phyloP scores from a whole-genome alignment of 2,797 vertebrate genomes.

The Sebastes iracundus region DNA sequence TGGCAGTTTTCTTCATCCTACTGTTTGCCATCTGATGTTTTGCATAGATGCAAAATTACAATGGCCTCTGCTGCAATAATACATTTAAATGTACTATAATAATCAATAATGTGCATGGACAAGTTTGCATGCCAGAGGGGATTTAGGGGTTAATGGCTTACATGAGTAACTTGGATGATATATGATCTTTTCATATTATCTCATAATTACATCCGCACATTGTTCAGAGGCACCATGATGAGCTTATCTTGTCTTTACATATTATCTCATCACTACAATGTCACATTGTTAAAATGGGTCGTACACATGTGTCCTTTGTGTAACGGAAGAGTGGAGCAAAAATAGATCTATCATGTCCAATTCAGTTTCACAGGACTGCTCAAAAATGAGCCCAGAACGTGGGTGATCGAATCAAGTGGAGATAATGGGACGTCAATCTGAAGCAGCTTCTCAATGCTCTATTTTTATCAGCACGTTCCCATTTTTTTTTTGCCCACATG shows the following conservation, averaged over 20 bases:
- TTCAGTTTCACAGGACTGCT: conserved; percentile 47
- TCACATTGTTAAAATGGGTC: conserved; percentile 18
- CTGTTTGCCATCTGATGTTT: conserved; percentile 15
- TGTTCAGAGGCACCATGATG: neutral
- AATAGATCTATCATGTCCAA: conserved; percentile 30
- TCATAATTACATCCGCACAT: neutral
- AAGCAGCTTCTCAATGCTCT: conserved; percentile 33
- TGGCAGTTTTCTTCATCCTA: neutral
- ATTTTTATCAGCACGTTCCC: conserved; percentile 42
- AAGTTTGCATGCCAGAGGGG: conserved; percentile 19
- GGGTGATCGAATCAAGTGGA: conserved; percentile 54
- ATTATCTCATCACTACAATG: conserved; percentile 4
- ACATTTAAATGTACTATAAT: conserved; percentile 40
- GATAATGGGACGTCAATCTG: conserved; percentile 46
- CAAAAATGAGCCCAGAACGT: conserved; percentile 34
- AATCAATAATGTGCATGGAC: neutral
- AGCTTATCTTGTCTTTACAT: neutral
- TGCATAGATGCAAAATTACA: conserved; percentile 30
- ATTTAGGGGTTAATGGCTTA: conserved; percentile 2
- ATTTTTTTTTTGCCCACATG: conserved; percentile 43
- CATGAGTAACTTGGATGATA: neutral
- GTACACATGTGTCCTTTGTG: conserved; percentile 7
- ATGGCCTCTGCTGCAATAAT: conserved; percentile 7
- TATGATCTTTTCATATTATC: conserved; percentile 9
- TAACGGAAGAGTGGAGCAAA: conserved; percentile 1